Evolutionary conservation across 1,140 invertebrate species (phyloP).

Genomic region (Drosophila takahashii): DNA sequence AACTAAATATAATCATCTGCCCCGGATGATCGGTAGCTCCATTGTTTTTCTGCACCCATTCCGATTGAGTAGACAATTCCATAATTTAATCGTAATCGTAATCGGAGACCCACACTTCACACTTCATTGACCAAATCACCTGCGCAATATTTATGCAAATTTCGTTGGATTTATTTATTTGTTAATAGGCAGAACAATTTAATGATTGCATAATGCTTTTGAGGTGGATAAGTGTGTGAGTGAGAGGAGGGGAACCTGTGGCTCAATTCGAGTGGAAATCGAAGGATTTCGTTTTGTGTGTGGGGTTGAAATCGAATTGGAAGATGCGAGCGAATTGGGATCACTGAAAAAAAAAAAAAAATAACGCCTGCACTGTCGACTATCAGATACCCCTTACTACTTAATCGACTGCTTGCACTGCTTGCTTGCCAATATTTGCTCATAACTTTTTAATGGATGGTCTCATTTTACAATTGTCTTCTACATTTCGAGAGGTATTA

Average conservation of each 20-base stretch:
- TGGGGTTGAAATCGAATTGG: neutral
- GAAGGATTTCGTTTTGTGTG: constrained; percentile 39
- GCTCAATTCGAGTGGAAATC: constrained; percentile 73
- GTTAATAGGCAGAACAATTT: constrained; percentile 74
- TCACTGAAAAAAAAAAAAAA: constrained; percentile 2
- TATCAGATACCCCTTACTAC: no score
- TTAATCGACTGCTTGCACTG: no score
- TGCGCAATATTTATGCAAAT: constrained; percentile 66
- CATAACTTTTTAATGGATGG: no score
- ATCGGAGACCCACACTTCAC: constrained; percentile 19
- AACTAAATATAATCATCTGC: neutral
- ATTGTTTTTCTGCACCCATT: constrained; percentile 3
- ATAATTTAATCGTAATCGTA: constrained; percentile 1
- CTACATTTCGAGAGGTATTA: no score
- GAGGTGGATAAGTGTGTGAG: neutral
- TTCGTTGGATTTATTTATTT: constrained; percentile 59
- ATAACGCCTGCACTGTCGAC: no score
- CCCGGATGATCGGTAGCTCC: neutral
- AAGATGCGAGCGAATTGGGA: neutral
- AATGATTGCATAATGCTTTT: constrained; percentile 68
- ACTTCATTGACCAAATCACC: constrained; percentile 68
- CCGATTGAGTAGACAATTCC: constrained; percentile 31
- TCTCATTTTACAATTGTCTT: no score
- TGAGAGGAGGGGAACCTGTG: neutral
- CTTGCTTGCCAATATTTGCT: no score